phyloP scores from a whole-genome alignment of 1,140 invertebrate genomes.

The Drosophila triauraria region DNA sequence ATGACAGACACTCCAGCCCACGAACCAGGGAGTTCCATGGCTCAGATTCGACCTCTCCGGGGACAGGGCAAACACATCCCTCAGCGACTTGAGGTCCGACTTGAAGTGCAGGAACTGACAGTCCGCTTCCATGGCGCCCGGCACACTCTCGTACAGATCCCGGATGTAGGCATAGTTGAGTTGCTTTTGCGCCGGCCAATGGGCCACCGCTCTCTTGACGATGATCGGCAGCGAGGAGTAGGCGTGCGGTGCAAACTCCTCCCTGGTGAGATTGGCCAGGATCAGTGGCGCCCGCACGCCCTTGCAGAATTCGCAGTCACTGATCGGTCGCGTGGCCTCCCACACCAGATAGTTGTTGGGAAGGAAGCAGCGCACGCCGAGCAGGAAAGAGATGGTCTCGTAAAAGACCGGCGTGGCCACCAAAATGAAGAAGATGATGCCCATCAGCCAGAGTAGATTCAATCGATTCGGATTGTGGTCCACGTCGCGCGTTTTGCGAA shows the following conservation, averaged over 20 bases:
- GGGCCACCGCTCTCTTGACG: slow-evolving; percentile 90
- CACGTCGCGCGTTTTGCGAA: slow-evolving; percentile 67
- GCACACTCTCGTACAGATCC: slow-evolving; percentile 89
- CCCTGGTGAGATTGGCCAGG: slow-evolving; percentile 88
- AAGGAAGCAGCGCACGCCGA: slow-evolving; percentile 89
- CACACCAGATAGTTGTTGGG: slow-evolving; percentile 93
- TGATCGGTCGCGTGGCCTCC: slow-evolving; percentile 93
- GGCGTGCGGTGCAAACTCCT: slow-evolving; percentile 89
- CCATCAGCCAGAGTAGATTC: slow-evolving; percentile 74
- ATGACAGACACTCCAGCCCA: slow-evolving; percentile 97
- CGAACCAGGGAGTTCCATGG: slow-evolving; percentile 92
- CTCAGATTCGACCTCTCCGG: slow-evolving; percentile 88
- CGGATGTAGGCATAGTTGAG: slow-evolving; percentile 93
- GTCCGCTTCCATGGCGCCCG: slow-evolving; percentile 89
- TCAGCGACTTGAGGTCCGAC: slow-evolving; percentile 91
- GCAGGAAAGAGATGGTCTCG: slow-evolving; percentile 77
- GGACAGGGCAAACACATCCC: slow-evolving; percentile 92
- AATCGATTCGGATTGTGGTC: slow-evolving; percentile 63
- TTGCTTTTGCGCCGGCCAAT: slow-evolving; percentile 91
- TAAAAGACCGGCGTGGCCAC: slow-evolving; percentile 77
- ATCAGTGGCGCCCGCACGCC: slow-evolving; percentile 88
- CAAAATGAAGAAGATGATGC: slow-evolving; percentile 79
- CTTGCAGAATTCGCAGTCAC: slow-evolving; percentile 90
- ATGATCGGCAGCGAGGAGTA: slow-evolving; percentile 93
- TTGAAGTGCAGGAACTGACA: slow-evolving; percentile 97